These are phyloP conservation scores for Nyleta sp. DNA, from an alignment of 2,888 invertebrate genomes.

Conservation along the genomic window DNA sequence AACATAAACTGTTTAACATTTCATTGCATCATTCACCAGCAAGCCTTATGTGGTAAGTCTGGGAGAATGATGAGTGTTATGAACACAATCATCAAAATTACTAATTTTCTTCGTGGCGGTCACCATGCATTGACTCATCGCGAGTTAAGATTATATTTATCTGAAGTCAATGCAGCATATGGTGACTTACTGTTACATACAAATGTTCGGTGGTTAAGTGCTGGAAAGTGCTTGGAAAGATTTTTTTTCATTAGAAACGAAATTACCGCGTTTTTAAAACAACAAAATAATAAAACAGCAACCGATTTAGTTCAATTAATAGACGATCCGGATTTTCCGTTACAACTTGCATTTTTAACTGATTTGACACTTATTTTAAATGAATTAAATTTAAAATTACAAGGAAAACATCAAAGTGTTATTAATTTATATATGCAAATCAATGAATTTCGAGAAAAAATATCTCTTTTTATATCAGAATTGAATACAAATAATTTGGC, in stretches of 20 bases:
- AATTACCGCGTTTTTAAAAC: neutral
- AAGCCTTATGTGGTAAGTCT: conserved; percentile 10
- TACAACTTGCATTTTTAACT: conserved; percentile 9
- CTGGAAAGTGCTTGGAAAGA: conserved; percentile 23
- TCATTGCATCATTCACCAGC: conserved; percentile 40
- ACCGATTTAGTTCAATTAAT: too few species aligned
- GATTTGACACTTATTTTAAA: conserved; percentile 13
- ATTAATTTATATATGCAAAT: conserved; percentile 11
- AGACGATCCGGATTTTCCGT: neutral
- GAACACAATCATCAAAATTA: neutral
- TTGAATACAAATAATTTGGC: conserved; percentile 1
- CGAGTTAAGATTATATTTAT: conserved; percentile 1
- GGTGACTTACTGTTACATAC: conserved; percentile 19
- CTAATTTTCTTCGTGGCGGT: neutral
- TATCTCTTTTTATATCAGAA: neutral
- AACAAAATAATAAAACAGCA: too few species aligned
- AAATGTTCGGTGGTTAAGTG: conserved; percentile 35
- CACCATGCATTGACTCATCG: neutral
- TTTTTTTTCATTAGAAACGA: conserved; percentile 11
- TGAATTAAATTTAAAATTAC: conserved; percentile 19
- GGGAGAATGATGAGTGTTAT: neutral
- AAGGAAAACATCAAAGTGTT: conserved; percentile 9
- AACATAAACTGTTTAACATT: conserved; percentile 29
- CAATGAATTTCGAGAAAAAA: conserved; percentile 1
- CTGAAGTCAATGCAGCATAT: conserved; percentile 31